These are phyloP conservation scores for Thereva unica DNA, from an alignment of 2,888 invertebrate species.

Conservation along the genomic window DNA sequence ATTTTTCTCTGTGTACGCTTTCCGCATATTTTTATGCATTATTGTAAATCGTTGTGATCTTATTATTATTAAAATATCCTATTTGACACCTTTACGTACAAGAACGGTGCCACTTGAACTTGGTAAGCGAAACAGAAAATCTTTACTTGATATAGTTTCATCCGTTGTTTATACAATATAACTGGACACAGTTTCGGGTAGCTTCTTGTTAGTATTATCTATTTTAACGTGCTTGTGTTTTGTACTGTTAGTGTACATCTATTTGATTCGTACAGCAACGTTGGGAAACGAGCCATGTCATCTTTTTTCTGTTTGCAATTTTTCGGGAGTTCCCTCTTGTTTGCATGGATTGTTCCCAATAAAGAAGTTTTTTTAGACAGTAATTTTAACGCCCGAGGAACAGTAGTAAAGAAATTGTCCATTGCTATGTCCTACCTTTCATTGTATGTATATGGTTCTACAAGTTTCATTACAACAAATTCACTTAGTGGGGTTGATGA, in stretches of 20 bases:
- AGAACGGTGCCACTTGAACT: too few relatives aligned
- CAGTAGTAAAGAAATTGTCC: constrained; percentile 45
- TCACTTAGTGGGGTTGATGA: constrained; percentile 37
- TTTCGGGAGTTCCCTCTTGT: constrained; percentile 43
- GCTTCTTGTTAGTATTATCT: too few relatives aligned
- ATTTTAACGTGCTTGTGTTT: constrained; percentile 45
- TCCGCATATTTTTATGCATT: too few relatives aligned
- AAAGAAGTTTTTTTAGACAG: constrained; percentile 42
- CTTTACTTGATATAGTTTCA: too few relatives aligned
- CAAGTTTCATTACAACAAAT: constrained; percentile 41
- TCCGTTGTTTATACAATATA: too few relatives aligned
- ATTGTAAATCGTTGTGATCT: too few relatives aligned
- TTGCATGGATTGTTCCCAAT: constrained; percentile 43
- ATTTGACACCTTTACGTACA: too few relatives aligned
- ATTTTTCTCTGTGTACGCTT: too few relatives aligned
- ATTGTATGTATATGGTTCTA: constrained; percentile 43
- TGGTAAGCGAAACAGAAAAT: too few relatives aligned
- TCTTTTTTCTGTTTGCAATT: constrained; percentile 42
- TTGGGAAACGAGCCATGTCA: constrained; percentile 41
- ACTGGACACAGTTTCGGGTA: too few relatives aligned
- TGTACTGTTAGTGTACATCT: constrained; percentile 44
- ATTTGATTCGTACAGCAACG: constrained; percentile 41
- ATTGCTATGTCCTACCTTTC: constrained; percentile 43
- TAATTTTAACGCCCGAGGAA: constrained; percentile 42
- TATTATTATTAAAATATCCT: too few relatives aligned